A percentile compares a stretch with the other conserved stretches of the same genome.
phyloP scores from a whole-genome alignment of 2,113 vertebrate species.

The Laticauda colubrina region DNA sequence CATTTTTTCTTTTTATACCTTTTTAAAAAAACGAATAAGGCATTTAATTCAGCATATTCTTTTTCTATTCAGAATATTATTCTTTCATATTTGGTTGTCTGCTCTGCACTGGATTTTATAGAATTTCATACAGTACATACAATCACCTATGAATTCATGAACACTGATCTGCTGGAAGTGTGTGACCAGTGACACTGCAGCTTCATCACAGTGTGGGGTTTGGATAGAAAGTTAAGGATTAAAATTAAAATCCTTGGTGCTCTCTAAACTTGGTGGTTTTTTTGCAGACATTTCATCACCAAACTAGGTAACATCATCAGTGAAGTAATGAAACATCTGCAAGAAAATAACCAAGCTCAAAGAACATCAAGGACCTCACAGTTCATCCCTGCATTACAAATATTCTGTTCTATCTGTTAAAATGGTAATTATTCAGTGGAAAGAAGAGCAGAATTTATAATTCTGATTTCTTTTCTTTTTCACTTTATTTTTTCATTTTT shows the following conservation, averaged over 20 bases:
- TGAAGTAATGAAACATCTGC: background rate
- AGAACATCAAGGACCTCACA: too few species aligned
- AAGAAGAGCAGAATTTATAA: background rate
- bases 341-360: background rate
- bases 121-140: conserved; percentile 2
- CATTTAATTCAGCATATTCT: background rate
- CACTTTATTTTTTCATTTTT: background rate
- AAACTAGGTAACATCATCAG: background rate
- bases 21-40: conserved; percentile 1
- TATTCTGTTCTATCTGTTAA: background rate
- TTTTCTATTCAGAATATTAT: background rate
- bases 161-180: too few species aligned
- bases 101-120: background rate
- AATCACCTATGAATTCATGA: too few species aligned
- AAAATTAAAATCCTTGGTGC: background rate
- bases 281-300: background rate
- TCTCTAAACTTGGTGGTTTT: background rate
- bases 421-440: background rate
- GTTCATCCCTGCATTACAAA: background rate
- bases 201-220: background rate
- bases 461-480: background rate
- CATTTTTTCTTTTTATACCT: background rate
- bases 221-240: background rate
- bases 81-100: background rate
- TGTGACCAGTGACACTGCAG: background rate